phyloP scores from a whole-genome alignment of 2,113 vertebrate genomes.

The Gavialis gangeticus region DNA sequence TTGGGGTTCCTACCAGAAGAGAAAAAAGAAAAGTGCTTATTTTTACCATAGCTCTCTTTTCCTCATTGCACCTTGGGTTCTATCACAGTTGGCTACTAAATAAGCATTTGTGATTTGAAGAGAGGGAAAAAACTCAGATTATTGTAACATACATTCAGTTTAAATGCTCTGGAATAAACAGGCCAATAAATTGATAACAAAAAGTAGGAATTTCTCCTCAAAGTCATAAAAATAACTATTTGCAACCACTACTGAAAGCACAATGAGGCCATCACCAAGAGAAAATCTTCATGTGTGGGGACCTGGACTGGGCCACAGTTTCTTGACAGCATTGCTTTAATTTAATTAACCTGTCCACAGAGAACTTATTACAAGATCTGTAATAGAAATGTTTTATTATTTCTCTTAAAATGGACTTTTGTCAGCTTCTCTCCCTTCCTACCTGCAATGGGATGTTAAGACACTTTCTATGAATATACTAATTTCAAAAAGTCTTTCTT shows the following conservation, averaged over 20 bases:
- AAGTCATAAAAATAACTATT: not conserved
- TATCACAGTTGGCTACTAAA: not conserved
- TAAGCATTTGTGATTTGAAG: not conserved
- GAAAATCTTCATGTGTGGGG: not conserved
- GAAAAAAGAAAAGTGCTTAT: too few relatives aligned
- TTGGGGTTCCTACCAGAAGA: not conserved
- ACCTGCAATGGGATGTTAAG: accelerated
- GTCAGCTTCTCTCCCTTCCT: not conserved
- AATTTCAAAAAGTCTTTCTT: accelerated
- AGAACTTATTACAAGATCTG: not conserved
- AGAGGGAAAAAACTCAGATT: not conserved
- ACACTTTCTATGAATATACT: not conserved
- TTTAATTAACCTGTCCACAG: not conserved
- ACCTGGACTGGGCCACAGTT: too few relatives aligned
- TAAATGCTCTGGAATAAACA: not conserved
- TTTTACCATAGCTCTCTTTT: not conserved
- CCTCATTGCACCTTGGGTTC: not conserved
- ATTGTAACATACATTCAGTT: not conserved
- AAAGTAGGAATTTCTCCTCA: not conserved
- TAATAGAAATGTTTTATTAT: not conserved
- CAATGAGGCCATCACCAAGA: not conserved
- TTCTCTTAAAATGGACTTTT: not conserved
- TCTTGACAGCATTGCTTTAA: too few relatives aligned
- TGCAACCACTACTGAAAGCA: not conserved
- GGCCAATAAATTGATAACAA: not conserved